Percentiles rank a stretch among this genome's conserved stretches.
Conservation (phyloP, 2,113 vertebrate species). For the Sterrhoptilus dennistouni region DNA sequence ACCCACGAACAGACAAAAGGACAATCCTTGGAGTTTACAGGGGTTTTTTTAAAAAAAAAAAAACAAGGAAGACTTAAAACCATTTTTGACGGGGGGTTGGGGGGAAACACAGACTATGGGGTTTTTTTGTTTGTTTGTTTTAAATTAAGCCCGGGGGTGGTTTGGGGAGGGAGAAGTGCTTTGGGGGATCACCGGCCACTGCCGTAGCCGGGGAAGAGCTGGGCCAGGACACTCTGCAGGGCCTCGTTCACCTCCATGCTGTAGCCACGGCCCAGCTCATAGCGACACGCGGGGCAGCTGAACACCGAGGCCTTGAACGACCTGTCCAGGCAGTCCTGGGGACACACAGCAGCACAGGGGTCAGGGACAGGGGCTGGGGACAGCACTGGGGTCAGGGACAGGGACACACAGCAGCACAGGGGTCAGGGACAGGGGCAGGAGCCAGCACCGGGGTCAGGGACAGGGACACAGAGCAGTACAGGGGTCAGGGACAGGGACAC, state of each 20-base stretch:
- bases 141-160: slow-evolving; percentile 66
- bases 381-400: no score
- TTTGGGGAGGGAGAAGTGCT: slow-evolving; percentile 52
- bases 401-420: no score
- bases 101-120: slow-evolving; percentile 12
- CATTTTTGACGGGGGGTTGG: not conserved
- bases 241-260: slow-evolving; percentile 85
- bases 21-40: slow-evolving; percentile 30
- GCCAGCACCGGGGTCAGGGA: not conserved
- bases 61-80: slow-evolving; percentile 41
- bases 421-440: not conserved
- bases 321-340: slow-evolving; percentile 91
- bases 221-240: slow-evolving; percentile 87
- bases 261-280: slow-evolving; percentile 87
- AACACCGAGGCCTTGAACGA: slow-evolving; percentile 93
- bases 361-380: no score
- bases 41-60: not conserved
- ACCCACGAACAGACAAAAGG: not conserved
- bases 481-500: no score
- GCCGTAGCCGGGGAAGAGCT: slow-evolving; percentile 96
- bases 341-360: not conserved
- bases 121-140: not conserved
- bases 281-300: slow-evolving; percentile 92
- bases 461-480: no score
- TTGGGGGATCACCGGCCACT: slow-evolving; percentile 85